Percentiles rank a stretch among this genome's conserved stretches.
These are phyloP conservation scores for Enteromius radiatus DNA, from an alignment of 2,797 vertebrate genomes.

Conservation along the genomic window DNA sequence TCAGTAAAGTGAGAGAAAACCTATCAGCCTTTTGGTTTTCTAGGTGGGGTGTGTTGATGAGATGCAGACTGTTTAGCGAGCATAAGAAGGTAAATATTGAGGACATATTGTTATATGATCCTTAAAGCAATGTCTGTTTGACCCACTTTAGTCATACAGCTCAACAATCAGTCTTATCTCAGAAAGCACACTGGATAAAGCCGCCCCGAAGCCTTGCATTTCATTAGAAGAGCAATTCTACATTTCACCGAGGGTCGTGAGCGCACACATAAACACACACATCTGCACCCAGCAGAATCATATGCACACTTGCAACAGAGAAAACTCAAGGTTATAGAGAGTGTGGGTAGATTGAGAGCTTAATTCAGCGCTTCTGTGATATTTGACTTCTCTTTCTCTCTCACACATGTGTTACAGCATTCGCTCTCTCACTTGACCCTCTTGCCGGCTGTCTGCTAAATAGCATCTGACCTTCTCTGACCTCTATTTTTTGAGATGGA, in stretches of 20 bases:
- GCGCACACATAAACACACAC: background rate
- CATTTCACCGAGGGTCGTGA: constrained; percentile 12
- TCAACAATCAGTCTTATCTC: constrained; percentile 37
- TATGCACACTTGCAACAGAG: constrained; percentile 11
- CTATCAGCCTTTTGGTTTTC: background rate
- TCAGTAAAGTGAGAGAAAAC: background rate
- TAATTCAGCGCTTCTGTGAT: background rate
- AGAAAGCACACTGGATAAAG: constrained; percentile 34
- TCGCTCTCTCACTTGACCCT: constrained; percentile 34
- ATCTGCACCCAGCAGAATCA: background rate
- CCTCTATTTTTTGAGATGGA: constrained; percentile 1
- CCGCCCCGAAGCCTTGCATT: constrained; percentile 20
- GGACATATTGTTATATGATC: constrained; percentile 21
- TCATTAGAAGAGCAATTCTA: constrained; percentile 36
- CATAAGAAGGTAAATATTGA: constrained; percentile 10
- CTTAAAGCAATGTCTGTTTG: constrained; percentile 36
- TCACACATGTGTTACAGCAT: background rate
- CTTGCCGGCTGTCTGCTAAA: constrained; percentile 40
- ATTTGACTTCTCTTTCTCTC: constrained; percentile 16
- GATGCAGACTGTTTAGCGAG: constrained; percentile 3
- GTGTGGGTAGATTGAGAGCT: background rate
- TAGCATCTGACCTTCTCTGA: constrained; percentile 38
- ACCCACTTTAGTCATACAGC: constrained; percentile 35
- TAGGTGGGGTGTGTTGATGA: background rate
- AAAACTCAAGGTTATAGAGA: constrained; percentile 30